phyloP scores from a whole-genome alignment of 2,888 invertebrate species.

The Archaeoteleia sp. region DNA sequence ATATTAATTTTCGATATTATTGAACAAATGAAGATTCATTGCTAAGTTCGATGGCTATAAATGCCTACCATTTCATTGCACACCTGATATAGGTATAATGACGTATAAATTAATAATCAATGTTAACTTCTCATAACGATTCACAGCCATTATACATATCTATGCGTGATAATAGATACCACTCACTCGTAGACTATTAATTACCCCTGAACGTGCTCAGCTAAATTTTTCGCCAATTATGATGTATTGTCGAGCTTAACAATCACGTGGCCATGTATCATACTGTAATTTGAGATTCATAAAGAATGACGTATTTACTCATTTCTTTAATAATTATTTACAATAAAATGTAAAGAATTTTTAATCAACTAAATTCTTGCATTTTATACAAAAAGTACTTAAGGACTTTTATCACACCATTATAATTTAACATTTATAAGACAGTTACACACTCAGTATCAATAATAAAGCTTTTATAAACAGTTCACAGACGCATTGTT shows the following conservation, averaged over 20 bases:
- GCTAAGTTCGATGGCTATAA: slow-evolving; percentile 15
- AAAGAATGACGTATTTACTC: too few relatives aligned
- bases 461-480: slow-evolving; percentile 29
- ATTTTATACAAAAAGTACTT: too few relatives aligned
- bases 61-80: slow-evolving; percentile 33
- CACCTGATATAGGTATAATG: slow-evolving; percentile 31
- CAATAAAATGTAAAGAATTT: too few relatives aligned
- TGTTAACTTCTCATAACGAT: slow-evolving; percentile 25
- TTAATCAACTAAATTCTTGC: too few relatives aligned
- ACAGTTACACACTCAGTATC: too few relatives aligned
- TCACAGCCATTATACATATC: slow-evolving; percentile 32
- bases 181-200: slow-evolving; percentile 21
- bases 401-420: too few relatives aligned
- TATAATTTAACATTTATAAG: too few relatives aligned
- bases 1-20: too few relatives aligned
- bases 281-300: too few relatives aligned
- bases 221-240: slow-evolving; percentile 24
- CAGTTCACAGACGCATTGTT: slow-evolving; percentile 16
- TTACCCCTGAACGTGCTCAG: slow-evolving; percentile 18
- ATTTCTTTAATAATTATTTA: too few relatives aligned
- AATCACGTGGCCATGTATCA: slow-evolving; percentile 4
- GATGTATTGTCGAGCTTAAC: slow-evolving; percentile 14
- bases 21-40: too few relatives aligned
- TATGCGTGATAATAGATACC: slow-evolving; percentile 23
- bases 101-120: slow-evolving; percentile 36